Evolutionary conservation across 2,888 invertebrate genomes (phyloP), one percentile per base, ranked within the genome.

Genomic region (Dasysyrphus tricinctus): DNA sequence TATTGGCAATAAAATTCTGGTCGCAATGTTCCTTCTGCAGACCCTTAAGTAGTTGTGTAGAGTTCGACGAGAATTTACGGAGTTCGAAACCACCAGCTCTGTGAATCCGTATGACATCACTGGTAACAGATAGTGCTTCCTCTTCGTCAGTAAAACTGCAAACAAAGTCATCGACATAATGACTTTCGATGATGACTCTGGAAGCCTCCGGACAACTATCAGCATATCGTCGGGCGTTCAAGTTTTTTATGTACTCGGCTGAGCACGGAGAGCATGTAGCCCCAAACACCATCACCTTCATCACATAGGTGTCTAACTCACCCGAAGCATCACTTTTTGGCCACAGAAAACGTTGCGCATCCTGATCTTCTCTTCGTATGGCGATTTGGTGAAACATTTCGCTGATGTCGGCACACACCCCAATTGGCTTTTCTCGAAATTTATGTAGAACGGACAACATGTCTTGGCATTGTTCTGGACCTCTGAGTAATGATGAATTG

Each of bases 111-210:
- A 69, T 69, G 5, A 75, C 69, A 6, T 73, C 56, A 6, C 32
- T 29, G 9, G 24, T 47, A 2, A 70, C 59, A 6, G 51, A 24
- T 12, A 77, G 11, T 12, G 73, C 73, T 16, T 73, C 61, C 5
- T 73, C 14, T 61, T 81, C 57, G 14, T 63, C 16, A 1, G 16
- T 32, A 37, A 70, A 72, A n/a, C 74, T 73, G 12, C n/a, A 39
- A 5, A 78, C 73, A 34, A 74, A 83, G 24, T 83, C 74, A 49
- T 78, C 78, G 0, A 78, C 70, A 14, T 74, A 76, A 54, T 78
- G 77, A 8, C 39, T 51, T 32, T 57, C 37, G 1, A 59, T 54
- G 29, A 78, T 78, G 12, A 49, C 77, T 34, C 42, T 78, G 16
- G 16, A 37, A 9, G 81, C 70, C 5, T 37, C 29, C 6, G 49